phyloP scores from a whole-genome alignment of 2,888 invertebrate species.

The Lycocerus yunnanus region DNA sequence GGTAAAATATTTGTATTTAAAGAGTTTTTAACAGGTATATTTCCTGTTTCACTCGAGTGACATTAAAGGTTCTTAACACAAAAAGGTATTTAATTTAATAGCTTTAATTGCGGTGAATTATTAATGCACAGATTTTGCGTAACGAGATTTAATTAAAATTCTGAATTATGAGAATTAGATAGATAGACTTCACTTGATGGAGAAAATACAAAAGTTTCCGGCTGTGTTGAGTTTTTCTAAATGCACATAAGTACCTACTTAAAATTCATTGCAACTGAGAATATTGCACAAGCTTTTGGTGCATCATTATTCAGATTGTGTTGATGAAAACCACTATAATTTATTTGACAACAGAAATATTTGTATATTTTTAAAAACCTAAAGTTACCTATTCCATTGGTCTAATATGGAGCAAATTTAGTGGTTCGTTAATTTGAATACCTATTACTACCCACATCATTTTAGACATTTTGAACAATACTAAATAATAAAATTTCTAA shows the following conservation, averaged over 20 bases:
- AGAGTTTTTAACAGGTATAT: constrained; percentile 1
- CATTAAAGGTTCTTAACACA: neutral
- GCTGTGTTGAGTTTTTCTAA: neutral
- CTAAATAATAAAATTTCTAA: neutral
- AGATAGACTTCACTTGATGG: too few species aligned
- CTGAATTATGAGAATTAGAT: neutral
- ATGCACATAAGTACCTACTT: neutral
- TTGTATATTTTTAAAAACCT: too few species aligned
- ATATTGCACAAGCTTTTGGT: neutral
- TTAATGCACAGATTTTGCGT: neutral
- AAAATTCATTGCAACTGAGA: neutral
- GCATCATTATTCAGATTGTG: neutral
- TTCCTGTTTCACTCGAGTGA: constrained; percentile 12
- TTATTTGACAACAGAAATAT: neutral
- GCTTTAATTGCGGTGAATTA: constrained; percentile 1
- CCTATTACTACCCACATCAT: neutral
- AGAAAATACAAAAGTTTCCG: neutral
- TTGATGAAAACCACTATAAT: neutral
- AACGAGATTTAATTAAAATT: neutral
- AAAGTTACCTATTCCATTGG: neutral
- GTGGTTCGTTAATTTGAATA: neutral
- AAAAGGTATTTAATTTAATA: neutral
- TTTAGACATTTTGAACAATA: neutral
- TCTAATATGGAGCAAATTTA: neutral
- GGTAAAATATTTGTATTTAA: neutral